These are phyloP conservation scores for Elephas maximus DNA, from an alignment of 2,113 vertebrate genomes.

Conservation along the genomic window DNA sequence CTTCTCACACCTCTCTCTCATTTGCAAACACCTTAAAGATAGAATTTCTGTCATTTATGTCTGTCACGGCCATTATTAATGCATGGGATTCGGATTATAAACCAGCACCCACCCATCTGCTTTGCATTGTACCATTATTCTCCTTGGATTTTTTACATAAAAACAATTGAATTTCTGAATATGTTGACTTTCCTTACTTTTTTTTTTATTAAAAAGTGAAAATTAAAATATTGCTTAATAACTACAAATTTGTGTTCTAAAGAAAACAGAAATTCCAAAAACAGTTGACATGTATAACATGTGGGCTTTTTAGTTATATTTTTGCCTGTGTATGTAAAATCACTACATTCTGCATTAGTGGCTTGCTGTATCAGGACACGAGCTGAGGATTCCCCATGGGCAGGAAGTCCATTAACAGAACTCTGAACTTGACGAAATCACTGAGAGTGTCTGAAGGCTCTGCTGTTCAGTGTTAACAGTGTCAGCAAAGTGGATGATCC, in stretches of 20 bases:
- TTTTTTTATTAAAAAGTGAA: slow-evolving; percentile 6
- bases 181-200: background rate
- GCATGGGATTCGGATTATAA: background rate
- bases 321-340: background rate
- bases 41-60: background rate
- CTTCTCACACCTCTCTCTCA: background rate
- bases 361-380: no score
- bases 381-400: background rate
- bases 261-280: background rate
- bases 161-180: background rate
- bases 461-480: background rate
- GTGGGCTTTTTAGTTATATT: background rate
- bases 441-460: background rate
- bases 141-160: slow-evolving; percentile 8
- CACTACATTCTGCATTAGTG: background rate
- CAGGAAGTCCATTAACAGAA: background rate
- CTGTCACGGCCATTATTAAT: background rate
- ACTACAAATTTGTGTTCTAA: background rate
- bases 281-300: background rate
- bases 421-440: background rate
- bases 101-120: background rate
- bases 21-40: background rate
- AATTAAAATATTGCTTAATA: slow-evolving; percentile 6
- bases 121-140: background rate
- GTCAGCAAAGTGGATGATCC: slow-evolving; percentile 39